Evolutionary conservation across 1,140 invertebrate species (phyloP).

Genomic region (Micrasema longulum): DNA sequence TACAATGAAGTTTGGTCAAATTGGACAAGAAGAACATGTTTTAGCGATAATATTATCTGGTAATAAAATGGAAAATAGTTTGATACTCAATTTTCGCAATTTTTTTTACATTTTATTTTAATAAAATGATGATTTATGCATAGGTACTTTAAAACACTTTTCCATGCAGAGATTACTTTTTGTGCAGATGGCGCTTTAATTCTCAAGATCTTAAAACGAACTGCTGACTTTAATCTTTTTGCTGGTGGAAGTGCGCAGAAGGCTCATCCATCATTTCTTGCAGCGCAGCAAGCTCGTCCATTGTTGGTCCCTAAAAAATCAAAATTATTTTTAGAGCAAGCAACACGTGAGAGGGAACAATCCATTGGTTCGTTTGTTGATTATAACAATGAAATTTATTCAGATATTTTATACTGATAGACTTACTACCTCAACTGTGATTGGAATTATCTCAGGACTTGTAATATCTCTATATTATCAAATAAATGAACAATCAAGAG

Average conservation of each 20-base stretch:
- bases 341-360: slow-evolving; percentile 89
- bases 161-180: too few relatives aligned
- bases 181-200: slow-evolving; percentile 81
- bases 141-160: too few relatives aligned
- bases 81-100: too few relatives aligned
- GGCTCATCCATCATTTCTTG: slow-evolving; percentile 25
- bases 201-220: slow-evolving; percentile 93
- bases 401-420: too few relatives aligned
- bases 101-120: too few relatives aligned
- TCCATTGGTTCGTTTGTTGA: slow-evolving; percentile 68
- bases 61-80: too few relatives aligned
- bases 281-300: slow-evolving; percentile 60
- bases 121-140: too few relatives aligned
- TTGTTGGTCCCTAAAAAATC: slow-evolving; percentile 93
- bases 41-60: slow-evolving; percentile 86
- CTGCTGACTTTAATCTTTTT: slow-evolving; percentile 82
- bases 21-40: slow-evolving; percentile 94
- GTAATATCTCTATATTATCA: too few relatives aligned
- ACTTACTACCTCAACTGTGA: too few relatives aligned
- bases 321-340: slow-evolving; percentile 95
- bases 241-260: slow-evolving; percentile 58
- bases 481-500: too few relatives aligned
- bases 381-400: too few relatives aligned
- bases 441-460: too few relatives aligned
- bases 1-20: slow-evolving; percentile 87